phyloP scores from a whole-genome alignment of 1,140 invertebrate genomes.

The Sitodiplosis mosellana region DNA sequence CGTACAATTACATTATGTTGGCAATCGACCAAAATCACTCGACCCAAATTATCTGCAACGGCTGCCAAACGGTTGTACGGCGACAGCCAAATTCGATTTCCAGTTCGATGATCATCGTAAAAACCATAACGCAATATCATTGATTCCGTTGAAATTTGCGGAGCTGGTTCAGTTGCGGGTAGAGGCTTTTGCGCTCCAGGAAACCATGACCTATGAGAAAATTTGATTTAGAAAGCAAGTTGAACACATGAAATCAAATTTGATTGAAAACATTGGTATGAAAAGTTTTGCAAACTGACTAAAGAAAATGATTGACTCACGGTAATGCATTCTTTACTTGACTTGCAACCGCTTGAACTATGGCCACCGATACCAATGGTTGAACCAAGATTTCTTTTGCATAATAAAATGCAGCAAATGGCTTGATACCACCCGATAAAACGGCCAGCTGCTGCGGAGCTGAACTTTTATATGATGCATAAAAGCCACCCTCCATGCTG shows the following conservation, averaged over 20 bases:
- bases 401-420: slow-evolving; percentile 77
- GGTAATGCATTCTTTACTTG: slow-evolving; percentile 74
- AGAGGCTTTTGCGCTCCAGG: slow-evolving; percentile 29
- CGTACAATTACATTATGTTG: slow-evolving; percentile 57
- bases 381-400: slow-evolving; percentile 65
- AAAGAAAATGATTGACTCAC: slow-evolving; percentile 39
- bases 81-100: slow-evolving; percentile 50
- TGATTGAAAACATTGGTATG: too few species aligned
- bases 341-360: slow-evolving; percentile 72
- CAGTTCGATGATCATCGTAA: slow-evolving; percentile 61
- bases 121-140: slow-evolving; percentile 61
- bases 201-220: slow-evolving; percentile 32
- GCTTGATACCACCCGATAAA: slow-evolving; percentile 58
- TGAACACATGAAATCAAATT: slow-evolving; percentile 13
- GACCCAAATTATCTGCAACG: slow-evolving; percentile 67
- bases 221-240: not conserved
- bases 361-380: slow-evolving; percentile 54
- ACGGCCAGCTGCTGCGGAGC: slow-evolving; percentile 62
- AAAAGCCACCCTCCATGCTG: slow-evolving; percentile 15
- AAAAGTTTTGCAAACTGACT: slow-evolving; percentile 10
- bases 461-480: slow-evolving; percentile 41
- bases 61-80: slow-evolving; percentile 64
- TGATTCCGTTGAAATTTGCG: slow-evolving; percentile 36
- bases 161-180: slow-evolving; percentile 23
- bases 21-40: slow-evolving; percentile 71